A percentile compares a stretch with the other conserved stretches of the same genome.
Conservation (phyloP, 2,888 invertebrate species). For the Pammene aurita region DNA sequence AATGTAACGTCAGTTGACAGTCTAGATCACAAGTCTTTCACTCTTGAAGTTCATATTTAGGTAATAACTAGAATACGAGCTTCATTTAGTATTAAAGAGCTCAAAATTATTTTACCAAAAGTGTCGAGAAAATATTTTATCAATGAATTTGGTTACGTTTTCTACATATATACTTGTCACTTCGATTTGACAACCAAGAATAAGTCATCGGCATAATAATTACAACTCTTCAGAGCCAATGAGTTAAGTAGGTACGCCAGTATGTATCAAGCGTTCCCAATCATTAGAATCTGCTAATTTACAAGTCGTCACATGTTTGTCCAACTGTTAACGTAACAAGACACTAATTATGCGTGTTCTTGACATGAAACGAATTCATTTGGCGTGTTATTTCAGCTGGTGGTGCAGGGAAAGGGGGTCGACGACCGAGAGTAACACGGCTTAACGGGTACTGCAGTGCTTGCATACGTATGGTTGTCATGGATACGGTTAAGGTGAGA, state of each 20-base stretch:
- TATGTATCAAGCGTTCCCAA: background rate
- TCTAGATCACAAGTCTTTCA: no score
- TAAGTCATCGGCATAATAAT: slow-evolving; percentile 1
- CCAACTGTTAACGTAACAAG: slow-evolving; percentile 33
- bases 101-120: no score
- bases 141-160: background rate
- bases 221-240: background rate
- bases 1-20: no score
- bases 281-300: slow-evolving; percentile 5
- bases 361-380: slow-evolving; percentile 28
- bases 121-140: no score
- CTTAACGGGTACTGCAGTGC: slow-evolving; percentile 50
- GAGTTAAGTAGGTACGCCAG: background rate
- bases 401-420: slow-evolving; percentile 37
- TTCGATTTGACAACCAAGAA: background rate
- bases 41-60: no score
- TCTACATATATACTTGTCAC: background rate
- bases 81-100: no score
- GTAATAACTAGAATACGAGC: no score
- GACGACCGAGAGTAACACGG: slow-evolving; percentile 32
- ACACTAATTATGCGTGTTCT: slow-evolving; percentile 25
- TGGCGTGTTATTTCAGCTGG: slow-evolving; percentile 35
- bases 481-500: slow-evolving; percentile 43
- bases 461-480: slow-evolving; percentile 49
- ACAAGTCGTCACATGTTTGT: slow-evolving; percentile 14